Evolutionary conservation across 2,888 invertebrate genomes (phyloP).

Genomic region (Eupithecia insigniata): DNA sequence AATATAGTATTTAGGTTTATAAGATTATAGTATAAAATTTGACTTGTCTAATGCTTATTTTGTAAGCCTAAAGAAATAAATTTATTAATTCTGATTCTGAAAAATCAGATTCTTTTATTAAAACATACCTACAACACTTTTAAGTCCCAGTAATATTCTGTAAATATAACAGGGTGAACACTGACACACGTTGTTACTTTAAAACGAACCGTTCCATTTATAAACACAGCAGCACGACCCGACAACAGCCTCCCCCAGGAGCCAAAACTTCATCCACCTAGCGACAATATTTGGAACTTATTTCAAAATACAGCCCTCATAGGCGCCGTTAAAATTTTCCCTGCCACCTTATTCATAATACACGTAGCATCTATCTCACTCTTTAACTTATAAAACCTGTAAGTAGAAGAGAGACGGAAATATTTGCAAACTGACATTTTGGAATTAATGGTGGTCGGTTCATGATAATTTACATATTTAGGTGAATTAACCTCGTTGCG

Average conservation of each 20-base stretch:
- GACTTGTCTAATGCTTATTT: too few species aligned
- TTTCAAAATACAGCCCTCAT: conserved; percentile 84
- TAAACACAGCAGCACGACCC: conserved; percentile 74
- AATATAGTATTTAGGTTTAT: too few species aligned
- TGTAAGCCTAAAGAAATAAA: too few species aligned
- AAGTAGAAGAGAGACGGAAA: conserved; percentile 61
- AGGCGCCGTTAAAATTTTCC: conserved; percentile 85
- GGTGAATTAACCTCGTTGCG: conserved; percentile 83
- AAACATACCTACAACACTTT: too few species aligned
- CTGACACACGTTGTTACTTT: conserved; percentile 47
- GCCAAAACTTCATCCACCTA: conserved; percentile 82
- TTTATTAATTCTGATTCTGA: too few species aligned
- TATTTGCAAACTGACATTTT: conserved; percentile 81
- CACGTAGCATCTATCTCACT: conserved; percentile 65
- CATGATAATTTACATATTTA: conserved; percentile 86
- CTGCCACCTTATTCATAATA: conserved; percentile 83
- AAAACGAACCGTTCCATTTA: conserved; percentile 82
- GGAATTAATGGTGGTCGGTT: conserved; percentile 83
- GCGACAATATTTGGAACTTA: conserved; percentile 86
- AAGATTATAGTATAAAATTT: too few species aligned
- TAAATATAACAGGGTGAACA: background rate
- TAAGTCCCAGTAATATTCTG: background rate
- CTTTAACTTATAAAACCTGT: conserved; percentile 41
- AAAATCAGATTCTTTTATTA: too few species aligned
- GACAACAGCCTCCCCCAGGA: conserved; percentile 79